Base-by-base conservation (phyloP, 1,140 invertebrate species). In the Oryzaephilus surinamensis region DNA sequence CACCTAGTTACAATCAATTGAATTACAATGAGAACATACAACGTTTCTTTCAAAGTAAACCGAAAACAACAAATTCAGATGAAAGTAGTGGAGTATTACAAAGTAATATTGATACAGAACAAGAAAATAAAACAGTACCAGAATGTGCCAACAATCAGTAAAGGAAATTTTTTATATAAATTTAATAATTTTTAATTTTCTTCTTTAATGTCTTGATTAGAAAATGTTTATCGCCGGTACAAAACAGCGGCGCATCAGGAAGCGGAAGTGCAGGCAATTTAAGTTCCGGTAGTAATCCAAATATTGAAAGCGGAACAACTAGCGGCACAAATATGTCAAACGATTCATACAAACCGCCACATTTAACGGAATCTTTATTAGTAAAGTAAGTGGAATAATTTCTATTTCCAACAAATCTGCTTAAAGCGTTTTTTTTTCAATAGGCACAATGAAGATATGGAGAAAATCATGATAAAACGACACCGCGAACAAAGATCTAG, bases 21-120 rank as follows among this genome's bases (percentile, higher is more conserved):
- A 90, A 89, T 64, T 90, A 88, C 57, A 84, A 84, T 54, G 84
- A 90, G 56, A 91, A 83, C 52, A 72, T 92, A 24, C 73, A 84
- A 58, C 73, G 84, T 49, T 90, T 87, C 61, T 90, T 89, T 63
- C 77, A 82, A 52, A 87, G 84, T 58, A 78, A 86, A 52, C 79
- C 81, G 2, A 73, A 76, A 43, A 76, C 74, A 2, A 71, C 67
- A 1, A 62, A 51, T 11, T 69, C 64, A 10, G 66, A 66, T 42
- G 64, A 63, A 20, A 67, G 67, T 48, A 64, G 61, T 29, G 52
- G 14, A 45, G 47, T 13, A 38, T 41, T 26, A 30, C 45, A 21
- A 54, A 50, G n/a, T n/a, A n/a, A n/a, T n/a, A n/a, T n/a, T 18
- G 57, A 62, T 24, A 52, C 42, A 7, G 57, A 61, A 37, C 46